A percentile compares a stretch with the other conserved stretches of the same genome.
Evolutionary conservation across 1,140 invertebrate genomes (phyloP).

Genomic region (Cydia fagiglandana): DNA sequence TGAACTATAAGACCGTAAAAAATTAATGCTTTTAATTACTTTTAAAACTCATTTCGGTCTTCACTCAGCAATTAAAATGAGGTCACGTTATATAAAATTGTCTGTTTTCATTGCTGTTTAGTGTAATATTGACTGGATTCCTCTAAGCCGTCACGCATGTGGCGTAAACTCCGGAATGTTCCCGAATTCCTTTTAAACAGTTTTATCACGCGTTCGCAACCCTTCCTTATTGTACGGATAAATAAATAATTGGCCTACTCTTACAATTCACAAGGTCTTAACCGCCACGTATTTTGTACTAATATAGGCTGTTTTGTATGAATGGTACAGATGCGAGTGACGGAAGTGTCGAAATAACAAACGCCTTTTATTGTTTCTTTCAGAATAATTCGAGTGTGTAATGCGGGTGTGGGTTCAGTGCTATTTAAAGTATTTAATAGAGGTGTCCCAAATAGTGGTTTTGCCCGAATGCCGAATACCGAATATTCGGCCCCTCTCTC

Average conservation of each 20-base stretch:
- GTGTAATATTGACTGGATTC: neutral
- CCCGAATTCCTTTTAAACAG: neutral
- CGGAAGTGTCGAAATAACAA: neutral
- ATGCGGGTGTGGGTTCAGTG: neutral
- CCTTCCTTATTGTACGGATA: conserved; percentile 7
- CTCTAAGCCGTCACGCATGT: neutral
- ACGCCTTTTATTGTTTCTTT: neutral
- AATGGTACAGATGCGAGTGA: neutral
- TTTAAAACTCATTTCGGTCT: too few species aligned
- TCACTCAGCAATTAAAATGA: too few species aligned
- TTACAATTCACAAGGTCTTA: neutral
- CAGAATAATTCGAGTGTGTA: neutral
- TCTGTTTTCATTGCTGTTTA: too few species aligned
- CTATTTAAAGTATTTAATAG: neutral
- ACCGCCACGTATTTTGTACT: neutral
- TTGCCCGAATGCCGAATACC: too few species aligned
- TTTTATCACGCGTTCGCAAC: neutral
- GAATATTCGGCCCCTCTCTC: too few species aligned
- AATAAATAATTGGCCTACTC: neutral
- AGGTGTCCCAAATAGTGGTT: too few species aligned
- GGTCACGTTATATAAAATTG: too few species aligned
- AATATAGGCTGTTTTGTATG: neutral
- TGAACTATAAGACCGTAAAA: too few species aligned
- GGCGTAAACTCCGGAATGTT: neutral
- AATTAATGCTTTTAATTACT: too few species aligned